Base-by-base conservation (phyloP, 1,140 invertebrate genomes). In the Pachyrhynchus sulphureomaculatus region DNA sequence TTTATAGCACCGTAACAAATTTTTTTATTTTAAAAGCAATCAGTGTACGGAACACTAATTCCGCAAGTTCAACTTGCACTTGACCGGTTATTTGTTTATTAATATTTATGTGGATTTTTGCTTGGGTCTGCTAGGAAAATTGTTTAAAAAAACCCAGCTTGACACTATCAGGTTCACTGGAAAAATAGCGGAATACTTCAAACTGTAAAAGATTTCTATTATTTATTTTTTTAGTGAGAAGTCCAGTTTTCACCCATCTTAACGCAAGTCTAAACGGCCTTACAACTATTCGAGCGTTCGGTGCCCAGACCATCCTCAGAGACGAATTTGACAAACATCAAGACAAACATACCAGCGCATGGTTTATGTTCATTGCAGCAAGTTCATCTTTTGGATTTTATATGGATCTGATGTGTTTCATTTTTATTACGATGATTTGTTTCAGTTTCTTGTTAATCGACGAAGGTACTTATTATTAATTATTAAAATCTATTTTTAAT, bases 231-330 rank as follows among this genome's bases (percentile, higher is more conserved):
- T 20, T 33, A 60, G 57, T 32, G 9, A 82, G 87, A 36, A 88
- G 86, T 77, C 92, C 92, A 0, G 85, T 95, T 18, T 93, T 91
- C 77, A 87, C 89, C 8, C 92, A 96, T 72, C 78, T 98, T 45
- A 93, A 89, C 74, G 87, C 93, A 17, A 89, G 93, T 0, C 77
- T 96, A 0, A 89, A 92, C 76, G 95, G 95, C 4, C 78, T 98
- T 21, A 83, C 90, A 0, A 96, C 94, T 0, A 93, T 98, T 49
- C 80, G 95, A 57, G 92, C 94, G 0, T 94, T 90, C 66, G 80
- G 82, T 24, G 88, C 88, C 0, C 84, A 95, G 75, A 80, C 86
- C 64, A 86, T 88, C 58, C 82, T 96, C 3, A 88, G 88, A 65
- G 77, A 85, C 21, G 88, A 92, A 76, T 93, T 92, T 68, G 89